phyloP scores from a whole-genome alignment of 1,140 invertebrate genomes.

The Mycetomoellerius zeteki region DNA sequence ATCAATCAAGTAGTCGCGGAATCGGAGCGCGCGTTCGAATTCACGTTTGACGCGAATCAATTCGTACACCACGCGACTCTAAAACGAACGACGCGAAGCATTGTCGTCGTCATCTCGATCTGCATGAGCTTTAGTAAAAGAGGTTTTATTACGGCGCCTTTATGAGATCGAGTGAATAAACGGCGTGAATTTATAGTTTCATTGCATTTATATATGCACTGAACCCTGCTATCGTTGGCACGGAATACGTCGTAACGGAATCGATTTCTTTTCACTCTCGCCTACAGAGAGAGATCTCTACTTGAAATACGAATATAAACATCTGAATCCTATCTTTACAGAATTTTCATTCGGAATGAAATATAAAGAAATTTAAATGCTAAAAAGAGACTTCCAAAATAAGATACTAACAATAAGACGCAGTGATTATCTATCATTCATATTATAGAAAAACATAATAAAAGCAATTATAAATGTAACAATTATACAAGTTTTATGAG shows the following conservation, averaged over 20 bases:
- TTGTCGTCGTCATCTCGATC: conserved; percentile 9
- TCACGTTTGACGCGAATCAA: conserved; percentile 32
- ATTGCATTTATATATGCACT: conserved; percentile 11
- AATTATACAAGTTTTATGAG: neutral
- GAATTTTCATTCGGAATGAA: neutral
- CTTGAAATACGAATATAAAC: neutral
- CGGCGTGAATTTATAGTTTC: conserved; percentile 43
- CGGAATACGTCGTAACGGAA: neutral
- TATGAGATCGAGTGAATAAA: conserved; percentile 44
- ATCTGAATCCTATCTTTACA: neutral
- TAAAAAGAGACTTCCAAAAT: neutral
- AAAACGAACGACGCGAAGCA: neutral
- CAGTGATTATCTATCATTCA: neutral
- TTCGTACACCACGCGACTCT: neutral
- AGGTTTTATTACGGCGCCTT: conserved; percentile 29
- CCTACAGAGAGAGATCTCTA: neutral
- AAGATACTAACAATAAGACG: neutral
- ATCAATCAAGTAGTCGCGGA: neutral
- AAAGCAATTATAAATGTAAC: too few species aligned
- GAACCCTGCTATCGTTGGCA: conserved; percentile 17
- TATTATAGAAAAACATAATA: too few species aligned
- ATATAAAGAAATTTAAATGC: neutral
- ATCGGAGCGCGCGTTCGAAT: conserved; percentile 5
- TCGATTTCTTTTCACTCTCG: conserved; percentile 6
- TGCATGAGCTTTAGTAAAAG: conserved; percentile 7